These are phyloP conservation scores for Nyctibius grandis DNA, from an alignment of 2,797 vertebrate species.

Conservation along the genomic window DNA sequence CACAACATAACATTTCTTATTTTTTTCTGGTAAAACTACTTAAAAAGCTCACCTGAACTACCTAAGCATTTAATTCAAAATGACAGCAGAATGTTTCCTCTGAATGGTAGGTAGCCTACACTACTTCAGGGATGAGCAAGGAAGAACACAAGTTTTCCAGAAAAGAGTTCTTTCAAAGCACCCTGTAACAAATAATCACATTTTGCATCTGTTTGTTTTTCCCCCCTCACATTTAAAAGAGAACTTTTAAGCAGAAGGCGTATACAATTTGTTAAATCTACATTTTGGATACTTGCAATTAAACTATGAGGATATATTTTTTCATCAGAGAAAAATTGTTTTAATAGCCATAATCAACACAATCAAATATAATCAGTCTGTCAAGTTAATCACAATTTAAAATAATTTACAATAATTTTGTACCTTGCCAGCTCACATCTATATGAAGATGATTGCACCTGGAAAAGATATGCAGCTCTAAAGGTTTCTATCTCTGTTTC, in stretches of 20 bases:
- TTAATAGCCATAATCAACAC: constrained; percentile 70
- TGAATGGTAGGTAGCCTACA: neutral
- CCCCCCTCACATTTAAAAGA: neutral
- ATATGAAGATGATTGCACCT: constrained; percentile 15
- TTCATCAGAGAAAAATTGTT: constrained; percentile 62
- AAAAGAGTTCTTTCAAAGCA: neutral
- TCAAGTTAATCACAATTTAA: constrained; percentile 62
- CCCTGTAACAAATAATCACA: neutral
- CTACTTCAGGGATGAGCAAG: neutral
- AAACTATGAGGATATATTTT: constrained; percentile 35
- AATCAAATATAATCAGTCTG: constrained; percentile 68
- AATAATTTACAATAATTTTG: constrained; percentile 50
- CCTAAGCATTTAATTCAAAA: neutral
- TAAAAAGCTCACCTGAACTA: neutral
- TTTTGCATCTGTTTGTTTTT: neutral
- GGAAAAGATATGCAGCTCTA: neutral
- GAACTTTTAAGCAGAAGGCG: constrained; percentile 3
- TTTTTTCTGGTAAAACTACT: neutral
- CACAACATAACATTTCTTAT: neutral
- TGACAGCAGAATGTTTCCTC: neutral
- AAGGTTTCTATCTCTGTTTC: neutral
- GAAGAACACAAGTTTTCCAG: neutral
- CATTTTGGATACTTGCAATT: constrained; percentile 54
- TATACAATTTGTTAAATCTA: constrained; percentile 5
- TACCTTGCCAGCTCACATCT: constrained; percentile 25